phyloP scores from a whole-genome alignment of 2,113 vertebrate genomes.

The Parus major region DNA sequence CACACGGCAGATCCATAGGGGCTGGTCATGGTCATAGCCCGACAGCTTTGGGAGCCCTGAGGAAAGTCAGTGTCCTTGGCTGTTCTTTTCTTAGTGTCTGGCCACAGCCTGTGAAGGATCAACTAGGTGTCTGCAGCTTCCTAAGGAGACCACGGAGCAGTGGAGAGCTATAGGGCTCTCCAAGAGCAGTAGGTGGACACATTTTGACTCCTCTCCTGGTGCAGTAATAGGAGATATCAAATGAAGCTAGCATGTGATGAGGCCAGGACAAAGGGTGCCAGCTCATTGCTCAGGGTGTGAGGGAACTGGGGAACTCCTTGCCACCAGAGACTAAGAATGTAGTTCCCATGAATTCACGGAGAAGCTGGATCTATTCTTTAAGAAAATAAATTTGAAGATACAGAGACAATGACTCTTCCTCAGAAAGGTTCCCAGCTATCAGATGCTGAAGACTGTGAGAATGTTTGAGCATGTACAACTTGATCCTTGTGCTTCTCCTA shows the following conservation, averaged over 20 bases:
- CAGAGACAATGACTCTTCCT: neutral
- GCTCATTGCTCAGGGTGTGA: neutral
- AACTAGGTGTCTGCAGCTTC: rapidly evolving
- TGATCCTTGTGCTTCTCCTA: neutral
- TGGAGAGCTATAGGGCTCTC: neutral
- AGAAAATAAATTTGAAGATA: neutral
- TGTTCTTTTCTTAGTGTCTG: neutral
- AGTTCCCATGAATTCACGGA: neutral
- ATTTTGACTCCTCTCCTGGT: neutral
- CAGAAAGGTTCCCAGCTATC: neutral
- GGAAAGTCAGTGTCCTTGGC: neutral
- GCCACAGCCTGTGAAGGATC: neutral
- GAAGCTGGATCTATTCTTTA: neutral
- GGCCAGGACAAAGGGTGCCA: neutral
- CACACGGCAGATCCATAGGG: neutral
- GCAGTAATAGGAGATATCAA: neutral
- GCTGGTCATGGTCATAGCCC: neutral
- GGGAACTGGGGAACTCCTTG: neutral
- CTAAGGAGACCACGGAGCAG: neutral
- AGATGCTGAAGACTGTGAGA: neutral
- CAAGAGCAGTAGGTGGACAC: neutral
- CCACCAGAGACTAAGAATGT: neutral
- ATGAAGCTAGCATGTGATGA: neutral
- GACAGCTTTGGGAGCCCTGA: neutral
- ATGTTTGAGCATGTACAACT: neutral